Evolutionary conservation across 2,113 vertebrate species (phyloP), one percentile per base, ranked within the genome.

Genomic region (Sapayoa aenigma): DNA sequence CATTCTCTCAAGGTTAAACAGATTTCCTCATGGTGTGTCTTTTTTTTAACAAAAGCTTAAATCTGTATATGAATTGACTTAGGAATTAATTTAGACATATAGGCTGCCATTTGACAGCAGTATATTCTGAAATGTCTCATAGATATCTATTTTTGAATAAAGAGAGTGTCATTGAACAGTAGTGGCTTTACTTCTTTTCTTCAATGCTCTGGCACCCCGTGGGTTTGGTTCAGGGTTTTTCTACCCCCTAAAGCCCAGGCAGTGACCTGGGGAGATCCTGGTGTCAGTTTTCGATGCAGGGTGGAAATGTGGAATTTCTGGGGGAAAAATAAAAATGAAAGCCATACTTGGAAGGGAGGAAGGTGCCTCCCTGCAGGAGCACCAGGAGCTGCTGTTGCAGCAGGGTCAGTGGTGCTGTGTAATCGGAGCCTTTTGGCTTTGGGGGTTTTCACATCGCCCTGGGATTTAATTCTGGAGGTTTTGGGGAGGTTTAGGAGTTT

Each of bases 121-220:
- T 98, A 98, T 98, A 98, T 98, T 98, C 98, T 98, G 97, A 98
- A 97, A 98, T 97, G 98, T 98, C 97, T 97, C 97, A 98, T 98
- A 98, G 98, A 98, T 98, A 96, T 98, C 95, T 98, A 98, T 98
- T 98, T 98, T 98, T 98, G 98, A 98, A 98, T 98, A 98, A 98
- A 98, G 97, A 97, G 97, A 97, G 97, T 98, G 98, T 98, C 97
- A 55, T 97, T 98, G 92, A 97, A 90, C 12, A 89, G 69, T 11
- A 33, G 71, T 87, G 94, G 60, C 65, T 47, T 89, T 35, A 49
- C 85, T 82, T 69, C 14, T 81, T 86, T 76, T 69, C 49, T 80
- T 9, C 58, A 50, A 0, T 84, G 35, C 71, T 69, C 24, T 0
- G 1, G 20, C 50, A n/a, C 52, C 13, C 17, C 6, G 1, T 9